Percentiles rank a stretch among this genome's conserved stretches.
Conservation (phyloP, 2,888 invertebrate species). For the Eristalinus sepulchralis region DNA sequence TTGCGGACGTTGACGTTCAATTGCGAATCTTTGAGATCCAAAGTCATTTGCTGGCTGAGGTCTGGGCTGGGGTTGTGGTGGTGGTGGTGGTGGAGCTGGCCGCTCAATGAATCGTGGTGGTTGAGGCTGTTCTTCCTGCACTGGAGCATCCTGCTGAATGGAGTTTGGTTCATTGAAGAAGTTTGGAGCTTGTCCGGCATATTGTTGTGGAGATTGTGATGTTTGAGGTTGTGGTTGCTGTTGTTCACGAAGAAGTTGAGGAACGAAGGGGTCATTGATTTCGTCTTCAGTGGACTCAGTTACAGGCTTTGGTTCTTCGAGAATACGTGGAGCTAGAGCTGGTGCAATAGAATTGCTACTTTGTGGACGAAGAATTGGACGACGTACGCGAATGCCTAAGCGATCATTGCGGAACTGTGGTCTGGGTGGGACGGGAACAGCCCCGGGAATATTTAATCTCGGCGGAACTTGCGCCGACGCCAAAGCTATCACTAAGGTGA, state of each 20-base stretch:
- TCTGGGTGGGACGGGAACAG: slow-evolving; percentile 81
- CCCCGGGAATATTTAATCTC: slow-evolving; percentile 86
- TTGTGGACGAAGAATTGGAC: slow-evolving; percentile 81
- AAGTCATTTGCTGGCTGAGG: slow-evolving; percentile 77
- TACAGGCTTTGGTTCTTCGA: slow-evolving; percentile 84
- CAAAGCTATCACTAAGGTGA: slow-evolving; percentile 65
- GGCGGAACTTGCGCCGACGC: slow-evolving; percentile 84
- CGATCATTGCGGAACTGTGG: slow-evolving; percentile 76
- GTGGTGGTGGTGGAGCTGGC: slow-evolving; percentile 72
- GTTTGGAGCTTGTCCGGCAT: slow-evolving; percentile 74
- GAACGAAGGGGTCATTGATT: slow-evolving; percentile 83
- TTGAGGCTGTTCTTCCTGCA: slow-evolving; percentile 74
- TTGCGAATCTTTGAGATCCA: slow-evolving; percentile 76
- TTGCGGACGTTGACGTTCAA: slow-evolving; percentile 74
- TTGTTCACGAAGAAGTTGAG: slow-evolving; percentile 79
- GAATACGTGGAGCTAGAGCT: slow-evolving; percentile 77
- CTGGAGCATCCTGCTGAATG: slow-evolving; percentile 81
- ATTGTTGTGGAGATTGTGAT: slow-evolving; percentile 76
- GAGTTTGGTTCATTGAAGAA: slow-evolving; percentile 76
- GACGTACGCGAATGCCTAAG: slow-evolving; percentile 77
- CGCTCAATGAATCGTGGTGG: slow-evolving; percentile 78
- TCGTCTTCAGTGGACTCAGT: slow-evolving; percentile 86
- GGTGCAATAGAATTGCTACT: slow-evolving; percentile 82
- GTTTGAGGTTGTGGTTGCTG: slow-evolving; percentile 80
- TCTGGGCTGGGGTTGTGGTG: slow-evolving; percentile 72